Evolutionary conservation across 2,888 invertebrate genomes (phyloP).

Genomic region (Dastarcus helophoroides): DNA sequence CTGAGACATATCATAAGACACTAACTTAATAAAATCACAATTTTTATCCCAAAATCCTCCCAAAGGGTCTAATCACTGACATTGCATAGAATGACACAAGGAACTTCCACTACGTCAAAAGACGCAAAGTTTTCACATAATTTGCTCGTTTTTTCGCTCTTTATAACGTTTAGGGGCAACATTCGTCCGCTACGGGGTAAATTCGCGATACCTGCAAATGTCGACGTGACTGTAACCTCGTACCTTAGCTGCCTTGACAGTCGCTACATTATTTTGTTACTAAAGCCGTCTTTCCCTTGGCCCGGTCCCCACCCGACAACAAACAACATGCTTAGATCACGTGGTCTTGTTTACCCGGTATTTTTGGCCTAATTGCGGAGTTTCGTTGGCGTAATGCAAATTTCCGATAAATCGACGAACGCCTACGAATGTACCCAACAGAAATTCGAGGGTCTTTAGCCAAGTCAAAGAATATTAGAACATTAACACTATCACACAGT

Average conservation of each 20-base stretch:
- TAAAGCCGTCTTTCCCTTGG: slow-evolving; percentile 27
- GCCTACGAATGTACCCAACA: no score
- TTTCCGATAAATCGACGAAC: no score
- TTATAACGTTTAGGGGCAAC: not conserved
- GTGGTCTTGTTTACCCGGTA: slow-evolving; percentile 31
- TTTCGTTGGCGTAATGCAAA: not conserved
- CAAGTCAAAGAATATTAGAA: no score
- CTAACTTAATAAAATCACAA: slow-evolving; percentile 5
- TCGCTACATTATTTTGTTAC: slow-evolving; percentile 18
- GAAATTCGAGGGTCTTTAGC: no score
- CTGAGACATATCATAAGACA: slow-evolving; percentile 49
- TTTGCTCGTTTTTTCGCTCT: not conserved
- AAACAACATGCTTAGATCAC: slow-evolving; percentile 33
- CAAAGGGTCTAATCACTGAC: slow-evolving; percentile 9
- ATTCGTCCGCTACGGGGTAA: slow-evolving; percentile 1
- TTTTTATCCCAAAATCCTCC: slow-evolving; percentile 5
- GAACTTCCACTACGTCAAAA: slow-evolving; percentile 7
- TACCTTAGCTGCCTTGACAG: slow-evolving; percentile 20
- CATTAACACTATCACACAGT: no score
- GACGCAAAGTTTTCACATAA: not conserved
- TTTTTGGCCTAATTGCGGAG: slow-evolving; percentile 8
- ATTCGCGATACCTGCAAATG: slow-evolving; percentile 1
- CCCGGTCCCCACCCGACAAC: slow-evolving; percentile 18
- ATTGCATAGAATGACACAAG: slow-evolving; percentile 10
- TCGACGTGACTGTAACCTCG: slow-evolving; percentile 27